Conservation (phyloP, 2,888 invertebrate genomes). For the Theodoxus fluviatilis region DNA sequence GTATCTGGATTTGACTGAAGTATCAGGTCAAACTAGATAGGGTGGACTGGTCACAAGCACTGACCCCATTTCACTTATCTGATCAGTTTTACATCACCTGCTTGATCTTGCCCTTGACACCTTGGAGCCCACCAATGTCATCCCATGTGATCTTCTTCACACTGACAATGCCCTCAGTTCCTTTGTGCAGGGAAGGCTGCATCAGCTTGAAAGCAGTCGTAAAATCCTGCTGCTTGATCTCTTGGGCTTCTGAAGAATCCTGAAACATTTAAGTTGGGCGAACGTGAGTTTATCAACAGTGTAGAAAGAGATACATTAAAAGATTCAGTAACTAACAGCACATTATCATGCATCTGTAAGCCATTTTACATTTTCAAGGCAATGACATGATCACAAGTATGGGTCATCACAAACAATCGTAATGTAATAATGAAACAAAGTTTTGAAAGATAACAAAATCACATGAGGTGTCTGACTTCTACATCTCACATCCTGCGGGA, state of each 20-base stretch:
- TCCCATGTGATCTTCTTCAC: conserved; percentile 66
- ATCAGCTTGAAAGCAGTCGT: conserved; percentile 59
- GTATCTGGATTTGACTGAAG: background rate
- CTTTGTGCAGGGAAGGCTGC: conserved; percentile 67
- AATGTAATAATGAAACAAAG: no score
- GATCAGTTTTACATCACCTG: conserved; percentile 67
- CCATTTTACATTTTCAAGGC: background rate
- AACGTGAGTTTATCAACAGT: no score
- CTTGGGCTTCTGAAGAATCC: background rate
- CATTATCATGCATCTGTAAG: background rate
- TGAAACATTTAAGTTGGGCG: no score
- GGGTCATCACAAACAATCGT: background rate
- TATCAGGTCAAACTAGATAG: background rate
- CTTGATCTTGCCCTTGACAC: conserved; percentile 69
- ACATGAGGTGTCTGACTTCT: no score
- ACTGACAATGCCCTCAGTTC: conserved; percentile 60
- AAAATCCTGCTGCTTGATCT: conserved; percentile 56
- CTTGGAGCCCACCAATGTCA: conserved; percentile 70
- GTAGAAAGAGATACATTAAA: no score
- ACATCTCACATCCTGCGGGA: no score
- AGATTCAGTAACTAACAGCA: no score
- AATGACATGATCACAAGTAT: background rate
- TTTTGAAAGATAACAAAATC: no score
- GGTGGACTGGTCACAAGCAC: background rate
- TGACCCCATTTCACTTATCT: conserved; percentile 58